Conservation (phyloP, 2,888 invertebrate species). For the Ennomos fuscantarius region DNA sequence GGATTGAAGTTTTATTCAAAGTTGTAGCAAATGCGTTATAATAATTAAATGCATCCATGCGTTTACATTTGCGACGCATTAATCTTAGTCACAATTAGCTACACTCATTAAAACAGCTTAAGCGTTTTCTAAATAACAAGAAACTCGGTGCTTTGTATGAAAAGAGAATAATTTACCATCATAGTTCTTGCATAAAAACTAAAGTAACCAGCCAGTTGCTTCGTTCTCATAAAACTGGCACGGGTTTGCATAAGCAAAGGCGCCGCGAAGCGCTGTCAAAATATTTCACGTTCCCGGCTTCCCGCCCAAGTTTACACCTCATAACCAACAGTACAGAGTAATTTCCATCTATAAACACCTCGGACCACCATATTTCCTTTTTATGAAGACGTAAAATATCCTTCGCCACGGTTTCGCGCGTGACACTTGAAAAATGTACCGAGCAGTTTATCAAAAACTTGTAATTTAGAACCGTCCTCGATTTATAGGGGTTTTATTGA, state of each 20-base stretch:
- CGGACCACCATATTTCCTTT: slow-evolving; percentile 51
- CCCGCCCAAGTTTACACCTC: slow-evolving; percentile 33
- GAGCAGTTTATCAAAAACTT: slow-evolving; percentile 47
- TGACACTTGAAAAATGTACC: slow-evolving; percentile 49
- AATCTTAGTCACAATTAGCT: too few relatives aligned
- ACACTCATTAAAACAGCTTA: too few relatives aligned
- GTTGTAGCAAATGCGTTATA: too few relatives aligned
- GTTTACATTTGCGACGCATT: too few relatives aligned
- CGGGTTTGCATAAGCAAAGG: slow-evolving; percentile 27
- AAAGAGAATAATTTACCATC: slow-evolving; percentile 5
- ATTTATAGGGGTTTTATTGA: slow-evolving; percentile 49
- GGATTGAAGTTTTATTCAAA: background rate
- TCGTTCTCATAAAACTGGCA: slow-evolving; percentile 25
- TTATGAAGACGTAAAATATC: slow-evolving; percentile 61
- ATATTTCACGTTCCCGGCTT: slow-evolving; percentile 31
- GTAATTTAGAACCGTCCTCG: slow-evolving; percentile 45
- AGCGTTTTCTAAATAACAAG: too few relatives aligned
- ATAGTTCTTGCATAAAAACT: slow-evolving; percentile 11
- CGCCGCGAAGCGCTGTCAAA: slow-evolving; percentile 27
- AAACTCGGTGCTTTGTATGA: background rate
- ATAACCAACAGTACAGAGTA: slow-evolving; percentile 36
- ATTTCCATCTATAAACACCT: slow-evolving; percentile 45
- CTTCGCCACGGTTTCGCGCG: slow-evolving; percentile 36
- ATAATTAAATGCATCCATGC: too few relatives aligned
- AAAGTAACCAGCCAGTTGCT: slow-evolving; percentile 9